phyloP scores from a whole-genome alignment of 2,113 vertebrate genomes.

The Pachypanchax playfairii region DNA sequence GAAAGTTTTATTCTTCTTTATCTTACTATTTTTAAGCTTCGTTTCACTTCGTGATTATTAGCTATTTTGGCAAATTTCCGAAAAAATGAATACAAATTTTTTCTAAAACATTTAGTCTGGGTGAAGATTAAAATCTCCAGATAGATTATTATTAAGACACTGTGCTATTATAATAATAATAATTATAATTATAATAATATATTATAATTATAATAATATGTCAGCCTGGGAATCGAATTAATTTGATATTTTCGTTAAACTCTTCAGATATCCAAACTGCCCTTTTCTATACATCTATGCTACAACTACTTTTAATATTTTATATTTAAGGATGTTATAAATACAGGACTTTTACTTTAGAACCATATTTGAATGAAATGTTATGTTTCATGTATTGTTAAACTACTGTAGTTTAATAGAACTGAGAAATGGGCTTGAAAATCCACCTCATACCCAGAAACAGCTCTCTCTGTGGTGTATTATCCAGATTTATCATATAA shows the following conservation, averaged over 20 bases:
- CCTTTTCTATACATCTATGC: background rate
- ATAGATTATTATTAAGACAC: too few species aligned
- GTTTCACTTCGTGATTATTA: too few species aligned
- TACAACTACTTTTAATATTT: background rate
- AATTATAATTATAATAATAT: background rate
- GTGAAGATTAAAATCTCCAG: too few species aligned
- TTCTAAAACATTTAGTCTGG: too few species aligned
- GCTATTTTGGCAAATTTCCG: too few species aligned
- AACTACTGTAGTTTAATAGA: background rate
- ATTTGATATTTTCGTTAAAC: too few species aligned
- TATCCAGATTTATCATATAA: conserved; percentile 47
- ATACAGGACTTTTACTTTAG: background rate
- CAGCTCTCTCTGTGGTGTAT: conserved; percentile 21
- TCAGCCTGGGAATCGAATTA: background rate
- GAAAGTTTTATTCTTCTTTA: background rate
- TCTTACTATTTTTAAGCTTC: too few species aligned
- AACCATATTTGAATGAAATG: background rate
- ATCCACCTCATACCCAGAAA: background rate
- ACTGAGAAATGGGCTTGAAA: background rate
- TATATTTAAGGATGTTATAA: background rate
- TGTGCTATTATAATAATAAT: too few species aligned
- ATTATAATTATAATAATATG: background rate
- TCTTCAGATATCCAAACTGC: too few species aligned
- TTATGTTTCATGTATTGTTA: background rate
- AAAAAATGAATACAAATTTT: too few species aligned